Base-by-base conservation (phyloP, 2,113 vertebrate genomes). In the Zosterops borbonicus region DNA sequence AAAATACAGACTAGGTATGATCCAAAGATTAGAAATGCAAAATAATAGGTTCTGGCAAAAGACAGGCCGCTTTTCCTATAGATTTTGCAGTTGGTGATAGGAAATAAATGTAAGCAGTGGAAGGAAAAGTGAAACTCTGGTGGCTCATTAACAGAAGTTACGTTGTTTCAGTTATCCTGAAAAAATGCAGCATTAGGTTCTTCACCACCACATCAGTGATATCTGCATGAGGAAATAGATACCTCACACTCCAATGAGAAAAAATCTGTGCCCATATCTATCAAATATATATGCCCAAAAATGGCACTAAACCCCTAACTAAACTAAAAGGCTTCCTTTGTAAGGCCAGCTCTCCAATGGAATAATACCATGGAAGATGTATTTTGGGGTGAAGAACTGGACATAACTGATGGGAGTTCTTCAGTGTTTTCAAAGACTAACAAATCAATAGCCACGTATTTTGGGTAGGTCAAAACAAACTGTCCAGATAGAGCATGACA, bases 401-500 rank as follows among this genome's bases (percentile, higher is more conserved):
- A 52, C 41, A 12, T 15, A 75, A 63, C 0, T 31, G 29, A 65
- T 44, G 4, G 46, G 41, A 56, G 10, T 10, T 80, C 67, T 74
- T 27, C 56, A 80, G 20, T 39, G 76, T 90, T 88, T 88, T 70
- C 5, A 1, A 92, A 85, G 59, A 88, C 41, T 13, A 24, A 58
- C 78, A 95, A 50, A 82, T 77, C 68, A 91, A 96, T 67, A 93
- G 52, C 44, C 60, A 60, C 0, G 0, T 89, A 88, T 65, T 94
- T 67, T 1, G 4, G n/a, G 64, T n/a, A 93, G 60, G 56, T 81
- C 94, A 92, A 81, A 93, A 92, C 75, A 90, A 91, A 86, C 93
- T 53, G 24, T 8, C 47, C 41, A 85, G 93, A 96, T 6, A 83
- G 90, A 95, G 73, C 65, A 84, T 52, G 77, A 96, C 93, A 97